Base-by-base conservation (phyloP, 2,888 invertebrate genomes). In the Corythucha ciliata region DNA sequence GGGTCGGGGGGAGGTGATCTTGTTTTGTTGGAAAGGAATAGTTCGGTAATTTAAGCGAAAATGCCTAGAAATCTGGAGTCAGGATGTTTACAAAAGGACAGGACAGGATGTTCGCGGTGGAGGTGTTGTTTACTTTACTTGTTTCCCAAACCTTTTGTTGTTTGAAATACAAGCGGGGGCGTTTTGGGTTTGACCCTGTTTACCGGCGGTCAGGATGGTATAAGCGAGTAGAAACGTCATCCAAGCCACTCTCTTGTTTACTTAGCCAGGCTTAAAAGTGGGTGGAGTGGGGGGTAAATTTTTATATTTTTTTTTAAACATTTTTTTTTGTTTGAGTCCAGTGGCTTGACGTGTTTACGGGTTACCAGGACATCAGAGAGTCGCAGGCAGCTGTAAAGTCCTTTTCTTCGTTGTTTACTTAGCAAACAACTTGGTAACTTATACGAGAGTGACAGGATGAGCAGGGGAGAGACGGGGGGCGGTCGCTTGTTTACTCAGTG, bases 61-160 rank as follows among this genome's bases (percentile, higher is more conserved):
- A 8, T 10, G n/a, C 29, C n/a, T n/a, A n/a, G n/a, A 29, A 10
- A 18, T 39, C 18, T 18, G 33, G 18, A 41, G 45, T 16, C 44
- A 29, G 27, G 46, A 46, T 59, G 59, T 59, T 59, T 58, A 59
- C 59, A 37, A 34, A 53, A 39, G 22, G 55, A 25, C 48, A 58
- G 59, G 59, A 41, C 39, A 25, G 4, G 45, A 57, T 44, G 36
- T 24, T 12, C 40, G 3, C 3, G 14, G 8, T 50, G 37, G 52
- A 55, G 55, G 48, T 55, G 37, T 32, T 55, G 55, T 55, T 55
- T 55, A 55, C 52, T 41, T 55, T 52, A 57, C 57, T 58, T 55
- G 54, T 54, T 47, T 41, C 47, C 29, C 25, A 33, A 20, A 48
- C 40, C 29, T 22, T 32, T 39, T 47, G 45, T 39, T 52, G 55